Evolutionary conservation across 1,140 invertebrate species (phyloP), one percentile per base, ranked within the genome.

Genomic region (Hyles euphorbiae): DNA sequence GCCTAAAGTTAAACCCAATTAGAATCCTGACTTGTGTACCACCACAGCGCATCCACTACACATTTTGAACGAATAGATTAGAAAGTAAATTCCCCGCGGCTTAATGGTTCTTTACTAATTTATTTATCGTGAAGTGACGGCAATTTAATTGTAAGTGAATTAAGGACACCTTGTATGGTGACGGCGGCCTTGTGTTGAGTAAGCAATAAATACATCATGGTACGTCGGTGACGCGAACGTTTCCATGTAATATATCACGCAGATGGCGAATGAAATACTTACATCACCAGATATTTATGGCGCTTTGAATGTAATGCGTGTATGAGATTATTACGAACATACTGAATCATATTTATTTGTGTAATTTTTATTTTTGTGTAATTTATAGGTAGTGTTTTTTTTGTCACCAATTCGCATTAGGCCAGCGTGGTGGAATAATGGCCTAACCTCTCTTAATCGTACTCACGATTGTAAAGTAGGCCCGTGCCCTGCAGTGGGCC

Each of bases 81-180:
- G 66, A 65, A 75, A 71, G 76, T 71, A 73, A 71, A 78, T 74
- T 72, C 63, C 64, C 65, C 50, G 47, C 67, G 65, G 75, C 64
- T 68, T 71, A 76, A 71, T 71, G 68, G 71, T 57, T 70, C 59
- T 60, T 60, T 69, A 68, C 68, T 81, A 77, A 83, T 83, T 79
- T 76, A 81, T 76, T 77, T 80, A 78, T 62, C 70, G 70, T 70
- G 65, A 77, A 72, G 70, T 80, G 74, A 77, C 74, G 63, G 65
- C 73, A 78, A 77, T 78, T 80, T 78, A 76, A 81, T 78, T 76
- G 70, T 73, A 72, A 72, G 65, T 78, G 69, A 74, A 78, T 80
- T 78, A 76, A 71, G 73, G 68, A 64, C 67, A 69, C 67, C 74
- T 73, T 70, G 46, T 65, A 63, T 61, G 65, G 64, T 63, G 59